A percentile compares a stretch with the other conserved stretches of the same genome.
Evolutionary conservation across 2,888 invertebrate species (phyloP).

Genomic region (Hirtodrosophila trivittata): DNA sequence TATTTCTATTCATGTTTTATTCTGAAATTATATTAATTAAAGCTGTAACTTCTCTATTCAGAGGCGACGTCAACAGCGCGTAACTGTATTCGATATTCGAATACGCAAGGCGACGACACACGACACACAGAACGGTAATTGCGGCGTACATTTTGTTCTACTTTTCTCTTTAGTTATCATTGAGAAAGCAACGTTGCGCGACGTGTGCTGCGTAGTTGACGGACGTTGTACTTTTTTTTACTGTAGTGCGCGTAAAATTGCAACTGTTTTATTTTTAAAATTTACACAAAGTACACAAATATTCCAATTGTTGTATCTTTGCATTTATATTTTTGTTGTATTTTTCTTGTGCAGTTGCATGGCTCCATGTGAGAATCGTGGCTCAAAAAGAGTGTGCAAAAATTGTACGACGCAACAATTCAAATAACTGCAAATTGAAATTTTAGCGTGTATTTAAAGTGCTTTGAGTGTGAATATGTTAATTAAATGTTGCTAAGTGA

Average conservation of each 20-base stretch:
- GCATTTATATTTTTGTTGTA: constrained; percentile 22
- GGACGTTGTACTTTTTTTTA: constrained; percentile 17
- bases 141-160: constrained; percentile 55
- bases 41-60: neutral
- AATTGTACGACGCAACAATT: constrained; percentile 32
- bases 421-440: constrained; percentile 27
- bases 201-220: constrained; percentile 45
- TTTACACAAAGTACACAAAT: constrained; percentile 17
- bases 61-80: constrained; percentile 24
- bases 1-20: neutral
- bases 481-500: constrained; percentile 51
- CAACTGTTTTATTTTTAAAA: constrained; percentile 31
- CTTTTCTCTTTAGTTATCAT: constrained; percentile 58
- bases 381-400: constrained; percentile 33
- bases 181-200: constrained; percentile 67
- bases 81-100: constrained; percentile 38
- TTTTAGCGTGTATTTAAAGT: constrained; percentile 49
- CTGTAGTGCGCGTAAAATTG: constrained; percentile 61
- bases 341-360: constrained; percentile 15
- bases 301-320: constrained; percentile 2
- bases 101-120: constrained; percentile 27
- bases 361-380: constrained; percentile 2
- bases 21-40: neutral
- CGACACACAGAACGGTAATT: constrained; percentile 53
- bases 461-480: constrained; percentile 46